Evolutionary conservation across 2,797 vertebrate genomes (phyloP).

Genomic region (Trachurus trachurus): DNA sequence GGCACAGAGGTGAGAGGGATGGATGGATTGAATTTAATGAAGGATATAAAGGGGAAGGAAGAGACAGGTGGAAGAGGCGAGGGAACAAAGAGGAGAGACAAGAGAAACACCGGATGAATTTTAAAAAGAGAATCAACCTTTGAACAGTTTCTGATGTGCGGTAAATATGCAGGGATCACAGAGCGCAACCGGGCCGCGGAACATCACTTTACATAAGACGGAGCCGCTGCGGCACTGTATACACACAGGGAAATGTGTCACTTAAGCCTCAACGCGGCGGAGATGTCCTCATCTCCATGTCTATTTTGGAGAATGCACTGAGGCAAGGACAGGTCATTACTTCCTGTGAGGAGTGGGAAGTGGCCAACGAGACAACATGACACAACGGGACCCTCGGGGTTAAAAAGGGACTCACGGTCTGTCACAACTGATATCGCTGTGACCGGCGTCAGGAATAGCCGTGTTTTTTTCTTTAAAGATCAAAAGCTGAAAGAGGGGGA

Average conservation of each 20-base stretch:
- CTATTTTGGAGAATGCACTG: constrained; percentile 60
- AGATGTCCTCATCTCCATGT: constrained; percentile 54
- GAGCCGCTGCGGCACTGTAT: constrained; percentile 2
- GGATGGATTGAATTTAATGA: constrained; percentile 41
- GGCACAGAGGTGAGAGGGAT: constrained; percentile 26
- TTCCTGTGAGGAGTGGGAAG: constrained; percentile 61
- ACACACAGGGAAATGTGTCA: constrained; percentile 36
- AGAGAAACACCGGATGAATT: constrained; percentile 35
- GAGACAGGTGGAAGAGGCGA: constrained; percentile 23
- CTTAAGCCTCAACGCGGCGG: constrained; percentile 13
- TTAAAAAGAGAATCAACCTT: constrained; percentile 49
- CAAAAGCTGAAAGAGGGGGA: constrained; percentile 59
- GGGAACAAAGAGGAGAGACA: constrained; percentile 31
- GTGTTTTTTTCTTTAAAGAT: constrained; percentile 57
- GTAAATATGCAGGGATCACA: constrained; percentile 52
- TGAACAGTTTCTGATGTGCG: constrained; percentile 16
- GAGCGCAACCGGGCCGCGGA: constrained; percentile 5
- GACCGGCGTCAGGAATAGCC: constrained; percentile 45
- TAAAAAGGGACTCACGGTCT: constrained; percentile 33
- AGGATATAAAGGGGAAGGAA: constrained; percentile 21
- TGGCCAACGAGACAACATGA: constrained; percentile 53
- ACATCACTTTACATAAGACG: constrained; percentile 26
- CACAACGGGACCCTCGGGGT: constrained; percentile 29
- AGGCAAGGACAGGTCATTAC: constrained; percentile 66
- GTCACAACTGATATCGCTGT: constrained; percentile 48